Conservation (phyloP, 1,140 invertebrate species). For the Euborellia annulipes region DNA sequence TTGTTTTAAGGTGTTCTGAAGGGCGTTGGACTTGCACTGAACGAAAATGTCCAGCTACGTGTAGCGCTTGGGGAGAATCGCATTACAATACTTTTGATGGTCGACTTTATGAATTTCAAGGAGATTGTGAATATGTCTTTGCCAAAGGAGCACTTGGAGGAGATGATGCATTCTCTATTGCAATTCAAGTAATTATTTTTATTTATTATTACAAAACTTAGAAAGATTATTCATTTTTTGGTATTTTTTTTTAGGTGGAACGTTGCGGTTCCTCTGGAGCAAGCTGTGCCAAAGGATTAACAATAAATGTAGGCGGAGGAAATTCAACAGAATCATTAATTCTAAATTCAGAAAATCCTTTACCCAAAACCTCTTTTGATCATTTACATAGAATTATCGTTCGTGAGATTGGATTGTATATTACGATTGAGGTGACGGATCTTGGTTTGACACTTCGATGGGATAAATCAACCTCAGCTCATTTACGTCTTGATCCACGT, state of each 20-base stretch:
- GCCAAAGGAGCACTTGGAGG: conserved; percentile 45
- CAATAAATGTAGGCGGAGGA: background rate
- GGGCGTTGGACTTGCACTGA: conserved; percentile 28
- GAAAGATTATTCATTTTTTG: conserved; percentile 2
- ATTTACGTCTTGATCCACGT: conserved; percentile 53
- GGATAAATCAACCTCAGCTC: conserved; percentile 70
- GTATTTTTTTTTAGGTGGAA: no score
- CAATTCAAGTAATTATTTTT: conserved; percentile 38
- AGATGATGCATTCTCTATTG: conserved; percentile 48
- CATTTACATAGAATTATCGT: conserved; percentile 30
- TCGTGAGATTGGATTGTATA: conserved; percentile 49
- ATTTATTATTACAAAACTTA: background rate
- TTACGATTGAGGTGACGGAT: conserved; percentile 61
- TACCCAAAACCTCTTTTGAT: conserved; percentile 13
- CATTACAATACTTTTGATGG: conserved; percentile 80
- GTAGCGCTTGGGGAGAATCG: conserved; percentile 69
- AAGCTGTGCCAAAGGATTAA: background rate
- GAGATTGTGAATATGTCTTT: conserved; percentile 70
- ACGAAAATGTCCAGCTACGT: conserved; percentile 39
- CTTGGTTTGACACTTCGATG: conserved; percentile 67
- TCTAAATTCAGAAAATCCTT: conserved; percentile 5
- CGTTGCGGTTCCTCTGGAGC: background rate
- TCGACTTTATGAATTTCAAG: conserved; percentile 70
- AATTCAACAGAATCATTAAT: conserved; percentile 4
- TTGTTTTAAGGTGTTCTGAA: conserved; percentile 26